A percentile compares a stretch with the other conserved stretches of the same genome.
Conservation (phyloP, 2,888 invertebrate genomes). For the Dinocampus coccinellae region DNA sequence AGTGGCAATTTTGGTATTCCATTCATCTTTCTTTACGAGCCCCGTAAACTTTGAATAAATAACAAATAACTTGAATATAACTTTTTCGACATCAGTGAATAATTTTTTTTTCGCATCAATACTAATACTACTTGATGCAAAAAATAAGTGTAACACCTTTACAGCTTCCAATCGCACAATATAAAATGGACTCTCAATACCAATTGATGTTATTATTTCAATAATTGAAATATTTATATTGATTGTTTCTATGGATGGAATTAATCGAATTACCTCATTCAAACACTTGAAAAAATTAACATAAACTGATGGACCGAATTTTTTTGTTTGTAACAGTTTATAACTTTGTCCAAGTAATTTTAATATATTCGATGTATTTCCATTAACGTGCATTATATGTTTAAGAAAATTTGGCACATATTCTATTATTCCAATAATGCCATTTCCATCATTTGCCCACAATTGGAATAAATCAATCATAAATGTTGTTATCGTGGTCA, state of each 20-base stretch:
- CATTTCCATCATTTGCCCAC: slow-evolving; percentile 59
- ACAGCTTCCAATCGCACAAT: slow-evolving; percentile 68
- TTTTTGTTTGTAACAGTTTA: slow-evolving; percentile 36
- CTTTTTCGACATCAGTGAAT: slow-evolving; percentile 61
- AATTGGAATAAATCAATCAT: slow-evolving; percentile 58
- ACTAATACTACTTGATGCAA: slow-evolving; percentile 51
- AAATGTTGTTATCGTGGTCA: slow-evolving; percentile 57
- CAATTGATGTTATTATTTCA: slow-evolving; percentile 52
- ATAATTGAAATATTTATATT: slow-evolving; percentile 40
- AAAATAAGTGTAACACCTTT: slow-evolving; percentile 62
- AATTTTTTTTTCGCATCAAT: slow-evolving; percentile 56
- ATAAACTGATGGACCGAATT: slow-evolving; percentile 66
- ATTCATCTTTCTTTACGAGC: slow-evolving; percentile 70
- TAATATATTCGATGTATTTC: not conserved
- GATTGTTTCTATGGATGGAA: slow-evolving; percentile 54
- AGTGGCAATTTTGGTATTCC: slow-evolving; percentile 72
- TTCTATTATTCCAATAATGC: slow-evolving; percentile 60
- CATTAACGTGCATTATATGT: not conserved
- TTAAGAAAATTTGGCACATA: slow-evolving; percentile 57
- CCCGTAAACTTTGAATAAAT: slow-evolving; percentile 68
- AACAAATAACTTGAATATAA: slow-evolving; percentile 61
- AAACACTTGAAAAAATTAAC: slow-evolving; percentile 68
- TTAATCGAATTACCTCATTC: slow-evolving; percentile 62
- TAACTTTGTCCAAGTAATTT: slow-evolving; percentile 18
- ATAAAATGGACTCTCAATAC: slow-evolving; percentile 66